A percentile compares a stretch with the other conserved stretches of the same genome.
phyloP scores from a whole-genome alignment of 2,113 vertebrate genomes.

The Ginglymostoma cirratum region DNA sequence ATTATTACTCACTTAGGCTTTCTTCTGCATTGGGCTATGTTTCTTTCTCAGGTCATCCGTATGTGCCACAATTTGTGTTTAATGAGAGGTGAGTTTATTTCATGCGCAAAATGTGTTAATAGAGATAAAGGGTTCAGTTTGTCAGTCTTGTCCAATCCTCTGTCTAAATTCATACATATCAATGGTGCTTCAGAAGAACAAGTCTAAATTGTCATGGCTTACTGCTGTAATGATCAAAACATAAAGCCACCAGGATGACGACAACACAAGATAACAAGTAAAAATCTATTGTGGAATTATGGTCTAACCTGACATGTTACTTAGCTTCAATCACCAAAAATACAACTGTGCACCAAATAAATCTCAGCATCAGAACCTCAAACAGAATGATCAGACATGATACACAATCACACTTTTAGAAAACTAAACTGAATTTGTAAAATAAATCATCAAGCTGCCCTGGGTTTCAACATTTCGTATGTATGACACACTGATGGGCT shows the following conservation, averaged over 20 bases:
- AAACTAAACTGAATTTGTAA: constrained; percentile 1
- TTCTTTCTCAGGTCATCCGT: background rate
- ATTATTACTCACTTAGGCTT: background rate
- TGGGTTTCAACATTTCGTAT: background rate
- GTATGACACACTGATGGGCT: background rate
- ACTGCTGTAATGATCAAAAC: constrained; percentile 26
- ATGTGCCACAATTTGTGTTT: background rate
- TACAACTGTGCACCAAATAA: background rate
- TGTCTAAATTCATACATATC: background rate
- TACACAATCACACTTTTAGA: background rate
- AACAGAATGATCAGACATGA: background rate
- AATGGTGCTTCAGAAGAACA: background rate
- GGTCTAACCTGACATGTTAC: background rate
- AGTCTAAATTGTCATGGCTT: background rate
- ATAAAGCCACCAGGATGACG: background rate
- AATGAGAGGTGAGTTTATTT: constrained; percentile 26
- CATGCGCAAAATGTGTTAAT: background rate
- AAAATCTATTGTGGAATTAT: background rate
- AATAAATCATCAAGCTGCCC: background rate
- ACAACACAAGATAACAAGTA: background rate
- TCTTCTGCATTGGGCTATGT: background rate
- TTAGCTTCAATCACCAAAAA: background rate
- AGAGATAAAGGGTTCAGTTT: background rate
- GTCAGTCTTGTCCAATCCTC: constrained; percentile 20
- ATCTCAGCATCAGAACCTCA: background rate